Conservation (phyloP, 2,113 vertebrate species). For the Leucopsar rothschildi region DNA sequence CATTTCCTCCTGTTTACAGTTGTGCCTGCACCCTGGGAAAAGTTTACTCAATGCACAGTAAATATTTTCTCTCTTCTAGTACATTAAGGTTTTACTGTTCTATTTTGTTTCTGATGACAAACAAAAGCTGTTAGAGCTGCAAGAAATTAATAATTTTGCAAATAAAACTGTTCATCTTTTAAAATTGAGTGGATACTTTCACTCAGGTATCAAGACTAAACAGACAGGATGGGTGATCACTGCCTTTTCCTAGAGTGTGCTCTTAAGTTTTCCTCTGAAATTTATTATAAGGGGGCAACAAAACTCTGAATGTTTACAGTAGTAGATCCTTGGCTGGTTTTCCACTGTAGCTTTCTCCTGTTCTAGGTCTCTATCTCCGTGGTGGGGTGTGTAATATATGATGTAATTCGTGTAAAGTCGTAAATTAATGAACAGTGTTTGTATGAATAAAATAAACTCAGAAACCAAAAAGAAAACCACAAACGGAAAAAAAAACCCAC, state of each 20-base stretch:
- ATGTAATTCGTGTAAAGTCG: no score
- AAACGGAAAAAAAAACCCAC: no score
- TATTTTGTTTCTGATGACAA: not conserved
- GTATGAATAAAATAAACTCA: no score
- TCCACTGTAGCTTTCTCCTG: not conserved
- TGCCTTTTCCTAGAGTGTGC: not conserved
- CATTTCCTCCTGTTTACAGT: not conserved
- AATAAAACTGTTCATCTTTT: not conserved
- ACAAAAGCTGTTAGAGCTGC: not conserved
- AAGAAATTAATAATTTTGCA: not conserved
- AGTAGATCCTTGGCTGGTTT: not conserved
- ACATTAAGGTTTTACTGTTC: not conserved
- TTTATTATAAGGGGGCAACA: not conserved
- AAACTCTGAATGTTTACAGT: rapidly evolving
- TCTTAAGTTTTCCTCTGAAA: not conserved
- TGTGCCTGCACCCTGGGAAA: not conserved
- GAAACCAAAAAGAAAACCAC: no score
- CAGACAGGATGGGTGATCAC: not conserved
- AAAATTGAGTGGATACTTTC: not conserved
- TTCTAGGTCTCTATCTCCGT: not conserved
- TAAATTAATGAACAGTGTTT: no score
- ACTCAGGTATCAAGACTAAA: not conserved
- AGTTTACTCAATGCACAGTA: not conserved
- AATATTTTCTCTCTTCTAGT: constrained; percentile 6
- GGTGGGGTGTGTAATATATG: not conserved